Base-by-base conservation (phyloP, 2,888 invertebrate species). In the Apantesis nais region DNA sequence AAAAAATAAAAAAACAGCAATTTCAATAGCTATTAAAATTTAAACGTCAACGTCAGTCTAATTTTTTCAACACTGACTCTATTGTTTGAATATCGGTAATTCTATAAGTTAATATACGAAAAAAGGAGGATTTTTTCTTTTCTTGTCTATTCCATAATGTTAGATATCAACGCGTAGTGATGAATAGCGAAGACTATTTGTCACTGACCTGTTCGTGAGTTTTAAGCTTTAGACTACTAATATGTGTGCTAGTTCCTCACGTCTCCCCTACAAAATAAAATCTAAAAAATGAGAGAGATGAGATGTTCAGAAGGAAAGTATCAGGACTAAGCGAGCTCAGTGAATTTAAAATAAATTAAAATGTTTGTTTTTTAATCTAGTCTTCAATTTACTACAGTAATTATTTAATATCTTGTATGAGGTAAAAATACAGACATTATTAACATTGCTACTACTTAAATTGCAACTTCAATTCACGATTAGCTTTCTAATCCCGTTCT, bases 401-500 rank as follows among this genome's bases (percentile, higher is more conserved):
- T 55, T 5, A 12, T 11, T 25, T 0, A 52, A 55, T n/a, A 55
- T 5, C 25, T 3, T 12, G 39, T 39, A 39, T 39, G 39, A 39
- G 4, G 16, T 44, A 16, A 44, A 19, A 29, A 58, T n/a, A 58
- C 25, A 25, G 25, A 29, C 25, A 16, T 29, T 29, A 16, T 25
- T 16, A 52, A 16, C 7, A 16, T 16, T 29, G 11, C n/a, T 16
- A 29, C 16, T 0, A 58, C 29, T 29, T 14, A 14, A 14, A 55
- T 1, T 29, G 29, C 29, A 29, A 1, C 14, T 29, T 55, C 29
- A 55, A 14, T 25, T 55, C 55, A 55, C 55, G 29, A 25, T 55
- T 25, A 14, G 25, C 83, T 86, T 87, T 89, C 88, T 89, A 85
- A n/a, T n/a, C 34, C 12, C 29, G 44, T 41, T 41, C 85, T 80